Evolutionary conservation across 2,113 vertebrate species (phyloP).

Genomic region (Erpornis zantholeuca): DNA sequence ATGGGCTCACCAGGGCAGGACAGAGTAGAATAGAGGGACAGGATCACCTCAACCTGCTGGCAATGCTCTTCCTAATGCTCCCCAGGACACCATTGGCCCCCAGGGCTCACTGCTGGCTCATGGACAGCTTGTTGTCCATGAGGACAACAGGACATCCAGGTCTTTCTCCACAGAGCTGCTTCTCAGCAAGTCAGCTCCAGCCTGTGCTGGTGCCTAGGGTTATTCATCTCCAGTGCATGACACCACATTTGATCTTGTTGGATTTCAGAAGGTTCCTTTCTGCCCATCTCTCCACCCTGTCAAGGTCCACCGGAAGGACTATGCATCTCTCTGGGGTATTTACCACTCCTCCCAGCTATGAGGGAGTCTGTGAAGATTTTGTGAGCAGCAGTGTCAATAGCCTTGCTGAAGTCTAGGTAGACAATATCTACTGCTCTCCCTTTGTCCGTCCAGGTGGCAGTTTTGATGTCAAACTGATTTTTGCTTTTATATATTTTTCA

Average conservation of each 20-base stretch:
- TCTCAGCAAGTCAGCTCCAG: not conserved
- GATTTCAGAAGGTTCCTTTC: not conserved
- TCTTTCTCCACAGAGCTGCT: not conserved
- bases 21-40: not conserved
- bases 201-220: not conserved
- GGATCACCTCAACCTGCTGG: not conserved
- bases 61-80: rapidly evolving
- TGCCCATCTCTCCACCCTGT: not conserved
- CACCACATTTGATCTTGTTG: not conserved
- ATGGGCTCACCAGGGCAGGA: not conserved
- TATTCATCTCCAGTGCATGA: not conserved
- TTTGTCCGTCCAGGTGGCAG: not conserved
- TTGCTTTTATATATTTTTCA: not conserved
- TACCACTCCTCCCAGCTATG: not conserved
- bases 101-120: not conserved
- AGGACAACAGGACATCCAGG: not conserved
- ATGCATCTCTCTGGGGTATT: not conserved
- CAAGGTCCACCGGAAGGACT: not conserved
- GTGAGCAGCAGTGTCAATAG: not conserved
- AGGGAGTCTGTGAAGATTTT: not conserved
- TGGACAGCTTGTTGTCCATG: not conserved
- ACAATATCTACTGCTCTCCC: not conserved
- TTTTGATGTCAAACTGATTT: not conserved
- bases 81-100: not conserved
- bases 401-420: not conserved